Conservation (phyloP, 35 echinoderm and acorn worm species). For the Stichopus chloronotus region DNA sequence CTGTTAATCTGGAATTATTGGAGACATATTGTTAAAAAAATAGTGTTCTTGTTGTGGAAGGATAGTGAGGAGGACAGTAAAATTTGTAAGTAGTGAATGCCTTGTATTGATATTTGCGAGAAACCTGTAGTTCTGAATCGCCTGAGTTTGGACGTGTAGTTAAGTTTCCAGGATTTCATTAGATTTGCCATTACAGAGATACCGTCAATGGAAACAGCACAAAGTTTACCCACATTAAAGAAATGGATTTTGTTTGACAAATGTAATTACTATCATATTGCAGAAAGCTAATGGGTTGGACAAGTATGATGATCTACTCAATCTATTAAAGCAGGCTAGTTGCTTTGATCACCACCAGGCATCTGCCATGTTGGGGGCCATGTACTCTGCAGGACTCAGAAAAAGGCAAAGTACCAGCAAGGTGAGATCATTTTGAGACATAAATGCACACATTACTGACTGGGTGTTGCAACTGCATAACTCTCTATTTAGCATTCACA, state of each 20-base stretch:
- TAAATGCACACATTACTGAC: not conserved
- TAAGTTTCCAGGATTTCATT: no score
- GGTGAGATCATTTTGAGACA: slow-evolving; percentile 40
- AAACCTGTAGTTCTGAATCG: no score
- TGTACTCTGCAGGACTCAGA: slow-evolving; percentile 78
- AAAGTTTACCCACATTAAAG: no score
- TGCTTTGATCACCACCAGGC: slow-evolving; percentile 83
- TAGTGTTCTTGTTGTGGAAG: no score
- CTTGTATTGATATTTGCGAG: no score
- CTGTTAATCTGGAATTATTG: no score
- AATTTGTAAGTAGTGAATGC: no score
- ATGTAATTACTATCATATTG: not conserved
- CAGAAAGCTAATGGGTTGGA: slow-evolving; percentile 50
- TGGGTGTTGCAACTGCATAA: not conserved
- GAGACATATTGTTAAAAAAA: no score
- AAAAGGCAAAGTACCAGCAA: slow-evolving; percentile 31
- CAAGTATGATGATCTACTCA: slow-evolving; percentile 46
- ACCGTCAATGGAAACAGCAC: not conserved
- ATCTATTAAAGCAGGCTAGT: slow-evolving; percentile 81
- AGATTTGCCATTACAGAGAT: no score
- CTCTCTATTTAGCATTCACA: not conserved
- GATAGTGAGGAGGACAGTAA: no score
- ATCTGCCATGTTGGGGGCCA: slow-evolving; percentile 72
- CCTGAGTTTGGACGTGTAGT: no score
- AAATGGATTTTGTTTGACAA: no score